Base-by-base conservation (phyloP, 2,113 vertebrate genomes). In the Pelecanoides urinatrix region DNA sequence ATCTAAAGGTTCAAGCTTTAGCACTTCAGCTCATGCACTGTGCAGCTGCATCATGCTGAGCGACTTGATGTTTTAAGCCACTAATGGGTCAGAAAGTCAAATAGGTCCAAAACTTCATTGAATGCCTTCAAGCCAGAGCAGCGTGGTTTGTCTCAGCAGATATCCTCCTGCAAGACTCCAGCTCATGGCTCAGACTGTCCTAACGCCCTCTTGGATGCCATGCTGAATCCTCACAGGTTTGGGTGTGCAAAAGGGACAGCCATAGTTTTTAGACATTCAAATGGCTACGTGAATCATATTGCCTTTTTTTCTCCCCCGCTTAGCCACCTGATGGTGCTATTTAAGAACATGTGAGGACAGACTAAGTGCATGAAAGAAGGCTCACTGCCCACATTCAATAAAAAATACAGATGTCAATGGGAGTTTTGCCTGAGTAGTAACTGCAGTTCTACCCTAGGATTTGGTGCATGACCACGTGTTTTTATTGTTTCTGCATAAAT, bases 401-500 rank as follows among this genome's bases (percentile, higher is more conserved):
- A 85, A 92, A 92, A 4, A 26, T 85, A 53, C 32, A 82, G 83
- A 72, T 45, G 66, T 59, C 62, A 56, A 58, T 0, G 13, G 40
- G 65, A 92, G 61, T 85, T 91, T 87, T 95, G 49, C 79, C 29
- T 62, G 61, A 61, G 86, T 38, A 61, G 70, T 53, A 92, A 94
- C 68, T 87, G 76, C 70, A 70, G 25, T n/a, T 95, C 94, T 93
- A 89, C 87, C 92, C 80, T 62, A 82, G 52, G 77, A 95, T 76
- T 91, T 91, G 91, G 66, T 95, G 42, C 87, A 68, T 76, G 91
- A 88, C 84, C 81, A 86, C 11, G 9, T 16, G 7, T 91, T 97
- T 94, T 94, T 95, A 96, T 94, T 86, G 85, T 58, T 96, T 88
- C 74, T 92, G 74, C 62, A 87, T 92, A 95, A 96, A 95, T 94